Base-by-base conservation (phyloP, 1,140 invertebrate species). In the Belonocnema kinseyi region DNA sequence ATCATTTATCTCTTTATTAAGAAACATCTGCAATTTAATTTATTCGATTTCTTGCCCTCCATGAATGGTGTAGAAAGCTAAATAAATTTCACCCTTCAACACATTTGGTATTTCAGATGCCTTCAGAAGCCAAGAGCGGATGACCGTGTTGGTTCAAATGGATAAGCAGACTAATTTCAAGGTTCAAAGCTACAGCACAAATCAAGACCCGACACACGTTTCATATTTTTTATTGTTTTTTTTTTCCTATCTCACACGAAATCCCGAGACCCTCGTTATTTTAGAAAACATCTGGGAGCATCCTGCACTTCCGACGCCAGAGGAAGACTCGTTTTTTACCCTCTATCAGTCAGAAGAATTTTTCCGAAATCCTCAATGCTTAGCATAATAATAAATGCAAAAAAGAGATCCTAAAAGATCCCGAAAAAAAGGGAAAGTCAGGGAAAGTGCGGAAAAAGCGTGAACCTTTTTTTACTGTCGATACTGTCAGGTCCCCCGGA, bases 391-490 rank as follows among this genome's bases (percentile, higher is more conserved):
- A 46, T 6, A 46, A 46, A 46, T 10, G 7, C 0, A 8, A 6
- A 46, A 46, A 46, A 11, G 40, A 46, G 40, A 46, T 46, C 40
- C 40, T 46, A 46, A 17, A 75, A 21, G 46, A 33, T 13, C 40
- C 73, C 16, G 19, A 17, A 46, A 46, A 46, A 46, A 46, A 46
- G 72, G 50, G 72, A 82, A 79, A 84, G 74, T 76, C 73, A 14
- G 74, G 70, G 81, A 85, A 83, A 83, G 84, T 83, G 77, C 61
- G 72, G 81, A 86, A 86, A 86, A 85, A 76, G 56, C 54, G 46
- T 5, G 50, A 58, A 77, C 74, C 78, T 77, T 83, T 88, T 87
- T 19, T 88, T 85, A 83, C 66, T 72, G 33, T 77, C 77, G 73
- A 77, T 83, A 76, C 82, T 82, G 74, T 58, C 70, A 71, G 53